phyloP scores from a whole-genome alignment of 2,113 vertebrate genomes.

The Xenus cinereus region DNA sequence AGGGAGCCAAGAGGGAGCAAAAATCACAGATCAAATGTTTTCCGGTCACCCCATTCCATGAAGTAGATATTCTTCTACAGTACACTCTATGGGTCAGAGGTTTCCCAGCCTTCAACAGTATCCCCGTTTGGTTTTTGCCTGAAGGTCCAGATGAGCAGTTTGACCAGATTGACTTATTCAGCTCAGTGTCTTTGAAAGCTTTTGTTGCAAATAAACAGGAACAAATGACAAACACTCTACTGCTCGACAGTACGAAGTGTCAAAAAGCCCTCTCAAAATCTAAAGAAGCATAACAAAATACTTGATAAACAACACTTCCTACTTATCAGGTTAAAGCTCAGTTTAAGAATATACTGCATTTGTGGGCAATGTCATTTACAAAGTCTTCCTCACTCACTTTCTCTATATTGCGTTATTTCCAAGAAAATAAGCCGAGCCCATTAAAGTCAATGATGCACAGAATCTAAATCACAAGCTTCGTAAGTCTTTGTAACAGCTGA shows the following conservation, averaged over 20 bases:
- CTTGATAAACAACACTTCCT: neutral
- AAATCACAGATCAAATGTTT: neutral
- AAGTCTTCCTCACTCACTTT: neutral
- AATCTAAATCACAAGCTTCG: conserved; percentile 6
- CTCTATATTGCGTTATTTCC: neutral
- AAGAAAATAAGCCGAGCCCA: neutral
- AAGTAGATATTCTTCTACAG: neutral
- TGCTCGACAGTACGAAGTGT: neutral
- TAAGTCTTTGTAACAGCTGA: conserved; percentile 42
- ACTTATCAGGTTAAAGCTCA: neutral
- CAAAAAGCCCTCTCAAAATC: neutral
- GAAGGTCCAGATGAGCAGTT: neutral
- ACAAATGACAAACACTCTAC: neutral
- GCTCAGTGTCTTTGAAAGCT: neutral
- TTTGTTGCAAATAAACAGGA: neutral
- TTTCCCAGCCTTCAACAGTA: neutral
- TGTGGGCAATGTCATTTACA: neutral
- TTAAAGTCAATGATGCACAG: neutral
- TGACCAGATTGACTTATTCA: neutral
- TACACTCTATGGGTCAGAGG: neutral
- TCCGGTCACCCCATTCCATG: neutral
- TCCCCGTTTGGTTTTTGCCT: neutral
- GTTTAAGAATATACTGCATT: neutral
- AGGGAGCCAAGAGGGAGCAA: neutral
- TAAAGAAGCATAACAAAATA: neutral